Base-by-base conservation (phyloP, 2,113 vertebrate genomes). In the Pongo pygmaeus region DNA sequence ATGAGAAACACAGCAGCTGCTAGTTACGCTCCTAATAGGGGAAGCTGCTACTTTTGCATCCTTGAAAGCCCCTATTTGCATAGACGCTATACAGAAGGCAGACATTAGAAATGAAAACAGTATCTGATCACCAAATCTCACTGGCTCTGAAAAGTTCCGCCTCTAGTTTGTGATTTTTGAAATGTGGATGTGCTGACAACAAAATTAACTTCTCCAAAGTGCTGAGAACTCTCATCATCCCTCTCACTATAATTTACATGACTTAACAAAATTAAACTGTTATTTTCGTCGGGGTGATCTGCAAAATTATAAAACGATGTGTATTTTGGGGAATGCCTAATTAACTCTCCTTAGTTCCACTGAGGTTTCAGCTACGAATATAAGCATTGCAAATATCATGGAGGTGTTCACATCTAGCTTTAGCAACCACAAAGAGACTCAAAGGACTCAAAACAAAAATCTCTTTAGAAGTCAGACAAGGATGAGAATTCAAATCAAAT, bases 251-350 rank as follows among this genome's bases (percentile, higher is more conserved):
- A 94, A 98, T 91, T 97, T 97, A 98, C 96, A 55, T 80, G 97
- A 75, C 89, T 97, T 96, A 93, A 96, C 32, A 40, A 91, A 96
- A 97, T 98, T 94, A 98, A 55, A 74, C 93, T 61, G 92, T 92
- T 94, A 85, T 97, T 98, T 98, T 96, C 96, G 89, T 92, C 20
- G 83, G 14, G 59, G 93, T 70, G 85, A 97, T 97, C 96, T 97
- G 94, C 95, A 98, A 98, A 98, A 84, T 95, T 64, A 96, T 96
- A 94, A 98, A 98, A 27, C 0, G 7, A 5, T 96, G 87, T 89
- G 85, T 97, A 98, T 98, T 98, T 64, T 96, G 97, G 91, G 98
- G 97, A 98, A 96, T 38, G 48, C 81, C 92, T 97, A 97, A 93
- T 96, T 95, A 78, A 35, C 23, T 96, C 95, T 96, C 46, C 23